Evolutionary conservation across 2,113 vertebrate genomes (phyloP).

Genomic region (Merops nubicus): DNA sequence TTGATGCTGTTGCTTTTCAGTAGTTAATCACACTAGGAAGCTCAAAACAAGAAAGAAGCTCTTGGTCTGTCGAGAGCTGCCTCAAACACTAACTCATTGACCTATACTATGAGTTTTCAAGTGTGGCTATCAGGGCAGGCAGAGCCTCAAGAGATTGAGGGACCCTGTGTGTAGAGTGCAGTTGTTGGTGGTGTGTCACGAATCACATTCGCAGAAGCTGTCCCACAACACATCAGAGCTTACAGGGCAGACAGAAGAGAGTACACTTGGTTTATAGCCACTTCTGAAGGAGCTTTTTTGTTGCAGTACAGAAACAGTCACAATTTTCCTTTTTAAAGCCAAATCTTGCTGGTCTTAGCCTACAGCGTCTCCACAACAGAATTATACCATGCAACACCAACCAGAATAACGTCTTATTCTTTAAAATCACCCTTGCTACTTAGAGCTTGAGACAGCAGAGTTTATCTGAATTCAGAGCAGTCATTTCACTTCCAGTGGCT

Average conservation of each 20-base stretch:
- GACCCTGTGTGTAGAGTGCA: not conserved
- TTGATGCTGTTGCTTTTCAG: not conserved
- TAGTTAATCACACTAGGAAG: not conserved
- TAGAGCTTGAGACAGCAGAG: not conserved
- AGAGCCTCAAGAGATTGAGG: not conserved
- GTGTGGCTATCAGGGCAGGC: not conserved
- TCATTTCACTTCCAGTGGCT: not conserved
- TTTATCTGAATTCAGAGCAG: not conserved
- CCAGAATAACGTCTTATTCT: not conserved
- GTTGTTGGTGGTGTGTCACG: not conserved
- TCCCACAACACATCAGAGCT: not conserved
- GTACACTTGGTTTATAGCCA: not conserved
- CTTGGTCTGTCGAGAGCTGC: not conserved
- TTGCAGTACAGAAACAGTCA: not conserved
- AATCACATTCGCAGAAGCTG: not conserved
- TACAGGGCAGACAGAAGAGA: not conserved
- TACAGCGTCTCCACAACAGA: not conserved
- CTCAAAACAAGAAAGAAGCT: not conserved
- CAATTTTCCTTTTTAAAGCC: not conserved
- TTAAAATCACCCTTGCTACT: not conserved
- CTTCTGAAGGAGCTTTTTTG: not conserved
- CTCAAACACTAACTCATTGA: not conserved
- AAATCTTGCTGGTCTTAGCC: not conserved
- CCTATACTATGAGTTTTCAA: not conserved
- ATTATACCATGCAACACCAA: not conserved